Evolutionary conservation across 2,888 invertebrate species (phyloP), one percentile per base, ranked within the genome.

Genomic region (Parochlus steinenii): DNA sequence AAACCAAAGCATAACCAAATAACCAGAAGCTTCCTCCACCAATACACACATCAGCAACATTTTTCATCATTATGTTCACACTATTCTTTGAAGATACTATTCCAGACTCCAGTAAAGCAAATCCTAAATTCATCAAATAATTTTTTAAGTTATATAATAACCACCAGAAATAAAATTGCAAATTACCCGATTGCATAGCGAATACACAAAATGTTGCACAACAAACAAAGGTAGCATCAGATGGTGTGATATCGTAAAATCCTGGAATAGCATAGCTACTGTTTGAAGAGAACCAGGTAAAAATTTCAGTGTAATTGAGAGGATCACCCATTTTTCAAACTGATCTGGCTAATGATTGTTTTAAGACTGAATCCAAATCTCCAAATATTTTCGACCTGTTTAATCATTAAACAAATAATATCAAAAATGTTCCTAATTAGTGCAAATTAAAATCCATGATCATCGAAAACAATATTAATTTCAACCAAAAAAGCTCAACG

Each of bases 31-130:
- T 69, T 26, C 6, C 7, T 5, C 76, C 92, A 3, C 92, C 92
- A 14, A 93, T 67, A 1, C 87, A 82, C 12, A 69, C 63, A 45
- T 69, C 67, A 14, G 63, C 61, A 22, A 62, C 62, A 45, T 67
- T 67, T 47, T 68, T 69, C 53, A 68, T 61, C 67, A 69, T 67
- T 37, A 70, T 65, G 48, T 66, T 65, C 17, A 64, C 63, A 47
- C 65, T 65, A 46, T 5, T 64, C 65, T 45, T 67, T 65, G 3
- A 66, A 65, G 64, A 43, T 8, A 16, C 24, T 12, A 30, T 16
- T 23, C 27, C 33, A 16, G 20, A n/a, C 17, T 31, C 29, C 8
- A 35, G 17, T 7, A 35, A 16, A 8, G 35, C 35, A 15, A 28
- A 25, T 18, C 30, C 30, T 10, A 24, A 29, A 11, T 23, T 14